Evolutionary conservation across 1,140 invertebrate genomes (phyloP).

Genomic region (Episyrphus balteatus): DNA sequence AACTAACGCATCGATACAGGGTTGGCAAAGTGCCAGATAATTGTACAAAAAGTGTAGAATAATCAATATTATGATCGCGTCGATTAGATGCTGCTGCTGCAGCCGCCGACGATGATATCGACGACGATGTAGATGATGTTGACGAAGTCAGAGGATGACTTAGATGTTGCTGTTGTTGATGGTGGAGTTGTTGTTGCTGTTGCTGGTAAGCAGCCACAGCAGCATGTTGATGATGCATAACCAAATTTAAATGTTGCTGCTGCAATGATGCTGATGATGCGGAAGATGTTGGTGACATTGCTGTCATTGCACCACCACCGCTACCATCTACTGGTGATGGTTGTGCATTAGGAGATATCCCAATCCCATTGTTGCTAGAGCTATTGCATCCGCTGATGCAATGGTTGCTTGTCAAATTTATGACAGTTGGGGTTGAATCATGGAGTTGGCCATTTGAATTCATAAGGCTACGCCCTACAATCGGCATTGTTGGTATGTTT

Average conservation of each 20-base stretch:
- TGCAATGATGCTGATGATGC: conserved; percentile 5
- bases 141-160: conserved; percentile 8
- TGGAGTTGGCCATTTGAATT: conserved; percentile 7
- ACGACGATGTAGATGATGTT: conserved; percentile 1
- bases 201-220: conserved; percentile 7
- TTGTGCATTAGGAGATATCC: not conserved
- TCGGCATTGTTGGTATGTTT: conserved; percentile 9
- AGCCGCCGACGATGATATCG: conserved; percentile 17
- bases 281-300: conserved; percentile 7
- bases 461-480: not conserved
- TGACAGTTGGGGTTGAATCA: conserved; percentile 13
- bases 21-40: conserved; percentile 34
- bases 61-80: conserved; percentile 36
- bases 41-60: conserved; percentile 34
- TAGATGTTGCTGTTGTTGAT: conserved; percentile 9
- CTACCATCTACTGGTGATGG: not conserved
- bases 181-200: conserved; percentile 7
- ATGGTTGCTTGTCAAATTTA: conserved; percentile 13
- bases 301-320: not conserved
- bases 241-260: conserved; percentile 10
- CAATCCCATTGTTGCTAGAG: not conserved
- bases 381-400: not conserved
- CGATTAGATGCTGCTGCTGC: conserved; percentile 29
- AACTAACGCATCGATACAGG: conserved; percentile 37
- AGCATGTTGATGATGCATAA: conserved; percentile 13